Base-by-base conservation (phyloP, 2,113 vertebrate species). In the Laticauda colubrina region DNA sequence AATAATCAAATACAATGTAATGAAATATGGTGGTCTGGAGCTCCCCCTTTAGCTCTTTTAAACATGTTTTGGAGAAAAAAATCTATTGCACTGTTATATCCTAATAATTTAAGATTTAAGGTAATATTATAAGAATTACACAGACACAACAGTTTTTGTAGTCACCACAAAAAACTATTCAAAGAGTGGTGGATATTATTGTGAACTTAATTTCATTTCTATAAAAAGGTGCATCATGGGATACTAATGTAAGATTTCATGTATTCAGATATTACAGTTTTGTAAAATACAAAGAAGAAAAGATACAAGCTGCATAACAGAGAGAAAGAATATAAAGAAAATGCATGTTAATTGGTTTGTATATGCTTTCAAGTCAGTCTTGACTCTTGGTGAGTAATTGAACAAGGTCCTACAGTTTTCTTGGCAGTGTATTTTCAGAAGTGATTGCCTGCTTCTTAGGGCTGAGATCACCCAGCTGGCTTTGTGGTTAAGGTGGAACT, bases 21-120 rank as follows among this genome's bases (percentile, higher is more conserved):
- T 48, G 57, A 34, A 43, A 87, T 21, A 24, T 95, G n/a, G 2
- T 92, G 95, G 96, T 91, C 95, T 88, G 61, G 91, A 96, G 97
- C 95, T 96, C 96, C 97, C 96, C 94, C 97, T 96, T 94, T 54
- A 95, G 96, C 94, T 15, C 94, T 89, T 89, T 11, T 5, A 5
- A 59, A 85, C 95, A 89, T 69, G 15, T 81, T 39, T 81, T 81
- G n/a, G 39, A 43, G 64, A 12, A 1, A 1, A 9, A 10, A 20
- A 3, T 43, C n/a, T 1, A 14, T 86, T 91, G 26, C 2, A 43
- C 26, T 92, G 23, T 45, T 14, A 0, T 3, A 0, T 20, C 1
- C 21, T 39, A 18, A 10, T 26, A 34, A 24, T 81, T 69, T 6
- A 0, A 90, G 23, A 61, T 51, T 54, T 75, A 5, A 90, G 43